Evolutionary conservation across 2,888 invertebrate species (phyloP).

Genomic region (Micoletzkya japonica): DNA sequence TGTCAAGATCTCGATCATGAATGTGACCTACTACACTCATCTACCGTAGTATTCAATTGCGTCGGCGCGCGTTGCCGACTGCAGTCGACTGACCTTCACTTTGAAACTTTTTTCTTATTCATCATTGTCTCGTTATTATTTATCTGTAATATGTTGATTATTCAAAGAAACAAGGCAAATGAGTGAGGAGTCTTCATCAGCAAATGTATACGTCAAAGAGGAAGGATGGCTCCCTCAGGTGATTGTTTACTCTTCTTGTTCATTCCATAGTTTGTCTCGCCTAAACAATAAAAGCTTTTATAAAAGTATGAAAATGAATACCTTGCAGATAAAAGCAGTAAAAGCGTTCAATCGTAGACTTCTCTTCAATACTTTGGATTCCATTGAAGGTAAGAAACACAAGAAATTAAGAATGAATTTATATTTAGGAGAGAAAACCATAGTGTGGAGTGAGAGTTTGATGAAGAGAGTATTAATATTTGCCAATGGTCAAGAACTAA

Average conservation of each 20-base stretch:
- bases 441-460: constrained; percentile 24
- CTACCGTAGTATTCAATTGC: too few species aligned
- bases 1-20: too few species aligned
- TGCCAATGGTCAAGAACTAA: constrained; percentile 10
- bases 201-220: too few species aligned
- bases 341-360: constrained; percentile 42
- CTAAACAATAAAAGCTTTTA: too few species aligned
- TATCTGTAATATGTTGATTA: too few species aligned
- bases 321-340: constrained; percentile 32
- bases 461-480: constrained; percentile 17
- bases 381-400: constrained; percentile 52
- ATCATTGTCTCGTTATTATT: too few species aligned
- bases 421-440: constrained; percentile 15
- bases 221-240: constrained; percentile 24
- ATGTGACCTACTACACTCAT: too few species aligned
- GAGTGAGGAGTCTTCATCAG: too few species aligned
- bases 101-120: too few species aligned
- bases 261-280: neutral
- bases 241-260: neutral
- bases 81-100: too few species aligned
- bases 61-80: too few species aligned
- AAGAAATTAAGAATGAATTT: constrained; percentile 39
- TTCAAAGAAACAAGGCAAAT: too few species aligned
- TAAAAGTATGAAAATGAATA: neutral
- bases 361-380: constrained; percentile 52